Evolutionary conservation across 1,140 invertebrate species (phyloP), one percentile per base, ranked within the genome.

Genomic region (Spodoptera litura): DNA sequence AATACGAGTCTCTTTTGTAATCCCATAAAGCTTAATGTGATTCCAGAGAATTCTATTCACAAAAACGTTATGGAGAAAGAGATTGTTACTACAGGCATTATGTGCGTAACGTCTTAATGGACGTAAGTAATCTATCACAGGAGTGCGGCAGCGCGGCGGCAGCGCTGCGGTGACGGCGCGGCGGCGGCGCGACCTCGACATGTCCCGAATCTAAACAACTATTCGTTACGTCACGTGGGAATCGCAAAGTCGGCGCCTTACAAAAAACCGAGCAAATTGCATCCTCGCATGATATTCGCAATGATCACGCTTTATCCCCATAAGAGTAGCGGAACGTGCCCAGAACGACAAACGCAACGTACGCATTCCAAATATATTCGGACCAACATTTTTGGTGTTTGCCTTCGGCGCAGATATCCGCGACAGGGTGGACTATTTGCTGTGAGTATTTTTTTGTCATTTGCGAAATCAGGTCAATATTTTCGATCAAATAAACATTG

Each of bases 71-170:
- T 61, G 20, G 56, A 11, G 56, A 66, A 51, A 49, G 58, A 15
- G 58, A 49, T 9, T 61, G 58, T n/a, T 15, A 27, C 10, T 61
- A 51, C 66, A 53, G 51, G 61, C 51, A 53, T 75, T 66, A 68
- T 68, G 61, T 76, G 62, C 68, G 31, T 66, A 56, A 66, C 52
- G 49, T 76, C 53, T 76, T 70, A 80, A 80, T 80, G 78, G 78
- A 75, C 59, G 72, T 3, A 12, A 75, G 72, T 80, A 75, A 80
- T 80, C 78, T 75, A 68, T 79, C 78, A 80, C 62, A 35, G 58
- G 49, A 25, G 44, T n/a, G 31, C 38, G 52, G 59, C 49, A 6
- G 44, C 38, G 35, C 27, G 56, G 12, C 5, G 53, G 35, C 27
- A 13, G 35, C 53, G 13, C 27, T 44, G 27, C 31, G 59, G 59